Evolutionary conservation across 2,113 vertebrate genomes (phyloP).

Genomic region (zebrafish (Danio rerio)): GRCz12tu NC_133188.1:19373001-19373500

Average conservation of each 20-base stretch:
- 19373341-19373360: too few relatives aligned
- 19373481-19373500: too few relatives aligned
- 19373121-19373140: slow-evolving; percentile 48
- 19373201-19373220: slow-evolving; percentile 30
- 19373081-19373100: slow-evolving; percentile 55
- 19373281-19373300: too few relatives aligned
- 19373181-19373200: slow-evolving; percentile 7
- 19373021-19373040: slow-evolving; percentile 49
- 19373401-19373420: too few relatives aligned
- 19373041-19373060: slow-evolving; percentile 54
- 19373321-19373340: too few relatives aligned
- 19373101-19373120: slow-evolving; percentile 48
- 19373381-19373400: too few relatives aligned
- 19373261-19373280: neutral
- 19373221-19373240: neutral
- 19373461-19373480: too few relatives aligned
- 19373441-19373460: too few relatives aligned
- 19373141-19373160: neutral
- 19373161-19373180: neutral
- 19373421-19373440: too few relatives aligned
- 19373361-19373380: too few relatives aligned
- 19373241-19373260: neutral
- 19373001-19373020: slow-evolving; percentile 62
- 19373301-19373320: too few relatives aligned
- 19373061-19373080: slow-evolving; percentile 54